Conservation (phyloP, 1,140 invertebrate species). For the Drosophila mauritiana region DNA sequence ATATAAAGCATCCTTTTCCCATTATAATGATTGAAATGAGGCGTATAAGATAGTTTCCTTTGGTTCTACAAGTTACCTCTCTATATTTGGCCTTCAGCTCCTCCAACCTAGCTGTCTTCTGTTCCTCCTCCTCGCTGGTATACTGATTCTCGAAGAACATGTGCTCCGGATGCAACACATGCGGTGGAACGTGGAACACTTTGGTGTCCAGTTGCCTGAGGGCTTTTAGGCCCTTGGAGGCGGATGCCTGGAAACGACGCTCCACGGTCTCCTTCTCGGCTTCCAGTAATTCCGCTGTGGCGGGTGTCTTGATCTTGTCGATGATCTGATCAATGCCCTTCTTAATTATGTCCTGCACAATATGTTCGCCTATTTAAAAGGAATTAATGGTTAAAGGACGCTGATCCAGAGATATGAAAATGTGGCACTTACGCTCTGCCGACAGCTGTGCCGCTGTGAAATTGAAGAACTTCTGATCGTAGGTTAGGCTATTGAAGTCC, state of each 20-base stretch:
- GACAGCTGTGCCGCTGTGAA: slow-evolving; percentile 1
- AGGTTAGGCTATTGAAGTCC: slow-evolving; percentile 1
- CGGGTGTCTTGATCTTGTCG: background rate
- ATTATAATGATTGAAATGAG: too few relatives aligned
- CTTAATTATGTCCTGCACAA: slow-evolving; percentile 3
- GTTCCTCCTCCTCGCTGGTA: slow-evolving; percentile 1
- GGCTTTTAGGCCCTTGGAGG: background rate
- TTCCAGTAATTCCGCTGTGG: slow-evolving; percentile 2
- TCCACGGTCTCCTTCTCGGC: background rate
- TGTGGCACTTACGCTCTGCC: slow-evolving; percentile 1
- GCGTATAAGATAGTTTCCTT: too few relatives aligned
- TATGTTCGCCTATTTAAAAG: background rate
- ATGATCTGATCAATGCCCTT: background rate
- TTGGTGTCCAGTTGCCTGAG: background rate
- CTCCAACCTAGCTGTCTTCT: background rate
- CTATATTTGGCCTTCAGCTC: slow-evolving; percentile 3
- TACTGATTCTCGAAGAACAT: slow-evolving; percentile 5
- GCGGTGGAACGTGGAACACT: slow-evolving; percentile 4
- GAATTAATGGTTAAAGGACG: background rate
- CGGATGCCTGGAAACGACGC: background rate
- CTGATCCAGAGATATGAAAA: too few relatives aligned
- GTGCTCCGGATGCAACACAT: slow-evolving; percentile 4
- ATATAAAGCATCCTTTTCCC: too few relatives aligned
- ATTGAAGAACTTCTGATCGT: slow-evolving; percentile 7
- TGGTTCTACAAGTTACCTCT: background rate